Percentiles rank a stretch among this genome's conserved stretches.
Evolutionary conservation across 1,140 invertebrate genomes (phyloP).

Genomic region (Homalodisca vitripennis): DNA sequence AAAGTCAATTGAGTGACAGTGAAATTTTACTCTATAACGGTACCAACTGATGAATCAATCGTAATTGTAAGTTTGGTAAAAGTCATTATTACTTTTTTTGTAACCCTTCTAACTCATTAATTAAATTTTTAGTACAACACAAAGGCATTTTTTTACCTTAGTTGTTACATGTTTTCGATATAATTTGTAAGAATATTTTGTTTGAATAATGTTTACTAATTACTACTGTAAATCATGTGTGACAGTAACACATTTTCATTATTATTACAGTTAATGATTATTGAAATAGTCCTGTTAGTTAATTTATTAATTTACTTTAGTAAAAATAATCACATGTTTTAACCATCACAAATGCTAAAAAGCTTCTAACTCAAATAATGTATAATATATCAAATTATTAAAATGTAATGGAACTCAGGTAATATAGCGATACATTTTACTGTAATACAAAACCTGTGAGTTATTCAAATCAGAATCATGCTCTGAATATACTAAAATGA

Average conservation of each 20-base stretch:
- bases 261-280: conserved; percentile 12
- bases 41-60: conserved; percentile 14
- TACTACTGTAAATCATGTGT: background rate
- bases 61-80: background rate
- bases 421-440: conserved; percentile 5
- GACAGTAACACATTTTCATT: conserved; percentile 24
- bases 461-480: conserved; percentile 11
- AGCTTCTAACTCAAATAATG: background rate
- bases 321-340: conserved; percentile 7
- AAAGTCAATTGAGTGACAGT: conserved; percentile 22
- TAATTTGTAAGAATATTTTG: conserved; percentile 22
- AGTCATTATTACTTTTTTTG: conserved; percentile 6
- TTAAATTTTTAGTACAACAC: conserved; percentile 14
- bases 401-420: background rate
- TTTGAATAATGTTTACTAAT: conserved; percentile 25
- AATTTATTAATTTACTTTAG: conserved; percentile 4
- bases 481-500: conserved; percentile 8
- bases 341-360: background rate
- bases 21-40: background rate
- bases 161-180: conserved; percentile 11
- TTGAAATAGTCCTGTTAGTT: conserved; percentile 11
- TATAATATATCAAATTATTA: conserved; percentile 3
- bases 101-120: background rate
- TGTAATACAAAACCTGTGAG: conserved; percentile 7
- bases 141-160: conserved; percentile 15